A percentile compares a stretch with the other conserved stretches of the same genome.
Evolutionary conservation across 1,140 invertebrate genomes (phyloP).

Genomic region (Fopius arisanus): DNA sequence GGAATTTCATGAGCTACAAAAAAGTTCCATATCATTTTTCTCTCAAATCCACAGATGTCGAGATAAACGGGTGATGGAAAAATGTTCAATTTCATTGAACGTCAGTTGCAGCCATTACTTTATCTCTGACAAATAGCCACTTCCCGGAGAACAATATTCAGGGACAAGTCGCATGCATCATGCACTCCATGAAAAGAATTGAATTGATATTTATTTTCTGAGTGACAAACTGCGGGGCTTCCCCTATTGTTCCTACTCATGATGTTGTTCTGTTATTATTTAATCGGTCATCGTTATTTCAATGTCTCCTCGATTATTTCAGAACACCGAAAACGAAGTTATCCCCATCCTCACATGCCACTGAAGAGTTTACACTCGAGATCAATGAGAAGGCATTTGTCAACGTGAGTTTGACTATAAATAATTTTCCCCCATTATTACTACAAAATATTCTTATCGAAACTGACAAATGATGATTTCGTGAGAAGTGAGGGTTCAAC

Average conservation of each 20-base stretch:
- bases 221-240: background rate
- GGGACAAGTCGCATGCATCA: background rate
- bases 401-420: slow-evolving; percentile 51
- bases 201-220: background rate
- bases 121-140: background rate
- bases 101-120: background rate
- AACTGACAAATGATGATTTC: background rate
- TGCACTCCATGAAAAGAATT: background rate
- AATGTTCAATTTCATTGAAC: too few species aligned
- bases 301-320: slow-evolving; percentile 35
- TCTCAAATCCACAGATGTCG: too few species aligned
- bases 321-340: slow-evolving; percentile 74
- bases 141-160: background rate
- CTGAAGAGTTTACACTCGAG: slow-evolving; percentile 66
- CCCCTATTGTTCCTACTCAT: too few species aligned
- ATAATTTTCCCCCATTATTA: background rate
- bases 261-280: too few species aligned
- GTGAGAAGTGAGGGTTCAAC: slow-evolving; percentile 55
- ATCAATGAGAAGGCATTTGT: slow-evolving; percentile 63
- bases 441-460: too few species aligned
- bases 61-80: too few species aligned
- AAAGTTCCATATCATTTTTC: too few species aligned
- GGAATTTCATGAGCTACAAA: too few species aligned
- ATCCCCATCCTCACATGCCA: slow-evolving; percentile 73
- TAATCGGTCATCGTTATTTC: too few species aligned